A percentile compares a stretch with the other conserved stretches of the same genome.
Evolutionary conservation across 2,888 invertebrate species (phyloP).

Genomic region (Ypsolopha scabrella): DNA sequence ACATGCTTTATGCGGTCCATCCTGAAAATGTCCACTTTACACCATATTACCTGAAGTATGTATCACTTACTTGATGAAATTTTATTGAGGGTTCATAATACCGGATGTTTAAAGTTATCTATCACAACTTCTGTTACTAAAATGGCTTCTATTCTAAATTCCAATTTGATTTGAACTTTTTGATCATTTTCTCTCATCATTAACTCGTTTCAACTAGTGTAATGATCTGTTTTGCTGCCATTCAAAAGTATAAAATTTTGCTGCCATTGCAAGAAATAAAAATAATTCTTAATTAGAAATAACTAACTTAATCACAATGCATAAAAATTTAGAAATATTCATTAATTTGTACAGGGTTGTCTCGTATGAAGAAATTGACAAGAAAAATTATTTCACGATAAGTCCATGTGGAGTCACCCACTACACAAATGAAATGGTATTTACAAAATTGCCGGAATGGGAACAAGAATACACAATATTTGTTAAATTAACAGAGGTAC

Average conservation of each 20-base stretch:
- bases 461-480: slow-evolving; percentile 87
- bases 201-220: no score
- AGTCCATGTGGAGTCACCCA: slow-evolving; percentile 87
- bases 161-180: no score
- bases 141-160: no score
- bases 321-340: background rate
- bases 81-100: no score
- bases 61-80: slow-evolving; percentile 3
- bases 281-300: no score
- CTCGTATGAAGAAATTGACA: slow-evolving; percentile 76
- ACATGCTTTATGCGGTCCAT: slow-evolving; percentile 81
- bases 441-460: slow-evolving; percentile 83
- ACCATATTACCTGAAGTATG: slow-evolving; percentile 80
- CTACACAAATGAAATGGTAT: slow-evolving; percentile 80
- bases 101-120: no score
- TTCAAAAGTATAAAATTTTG: no score
- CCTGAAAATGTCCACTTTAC: slow-evolving; percentile 79
- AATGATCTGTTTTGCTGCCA: no score
- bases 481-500: slow-evolving; percentile 77
- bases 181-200: no score
- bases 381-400: slow-evolving; percentile 82
- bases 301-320: no score
- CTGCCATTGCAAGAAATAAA: no score
- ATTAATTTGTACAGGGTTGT: slow-evolving; percentile 71
- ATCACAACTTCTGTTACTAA: no score